A percentile compares a stretch with the other conserved stretches of the same genome.
phyloP scores from a whole-genome alignment of 2,113 vertebrate genomes.

The Labrus mixtus region DNA sequence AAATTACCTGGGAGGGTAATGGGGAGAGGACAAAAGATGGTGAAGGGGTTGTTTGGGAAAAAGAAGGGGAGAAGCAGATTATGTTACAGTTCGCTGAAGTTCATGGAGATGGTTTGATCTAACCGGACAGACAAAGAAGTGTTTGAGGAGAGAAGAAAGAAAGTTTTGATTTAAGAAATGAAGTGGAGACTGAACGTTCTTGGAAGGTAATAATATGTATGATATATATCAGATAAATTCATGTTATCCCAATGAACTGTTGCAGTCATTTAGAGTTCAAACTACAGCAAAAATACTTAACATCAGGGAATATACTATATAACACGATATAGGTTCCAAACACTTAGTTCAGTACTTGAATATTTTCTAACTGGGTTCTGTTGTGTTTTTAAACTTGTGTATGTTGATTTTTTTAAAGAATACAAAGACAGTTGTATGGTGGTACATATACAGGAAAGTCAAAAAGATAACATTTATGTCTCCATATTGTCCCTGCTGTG shows the following conservation, averaged over 20 bases:
- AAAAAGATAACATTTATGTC: background rate
- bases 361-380: slow-evolving; percentile 16
- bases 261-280: too few species aligned
- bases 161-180: slow-evolving; percentile 3
- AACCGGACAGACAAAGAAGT: background rate
- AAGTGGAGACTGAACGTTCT: slow-evolving; percentile 23
- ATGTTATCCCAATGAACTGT: slow-evolving; percentile 10
- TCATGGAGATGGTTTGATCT: slow-evolving; percentile 43
- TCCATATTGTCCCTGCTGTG: background rate
- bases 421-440: slow-evolving; percentile 9
- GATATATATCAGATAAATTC: slow-evolving; percentile 19
- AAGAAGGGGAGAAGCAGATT: slow-evolving; percentile 46
- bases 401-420: background rate
- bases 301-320: slow-evolving; percentile 44
- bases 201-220: background rate
- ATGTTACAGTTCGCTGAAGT: slow-evolving; percentile 52
- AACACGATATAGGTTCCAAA: background rate
- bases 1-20: slow-evolving; percentile 49
- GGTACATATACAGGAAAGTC: slow-evolving; percentile 11
- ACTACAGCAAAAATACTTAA: slow-evolving; percentile 16
- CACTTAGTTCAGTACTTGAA: slow-evolving; percentile 12
- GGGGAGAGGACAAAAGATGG: slow-evolving; percentile 44
- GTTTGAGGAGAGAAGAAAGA: background rate
- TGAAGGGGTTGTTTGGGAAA: slow-evolving; percentile 53
- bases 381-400: slow-evolving; percentile 25